Conservation (phyloP, 2,113 vertebrate species). For the Isurus oxyrinchus region DNA sequence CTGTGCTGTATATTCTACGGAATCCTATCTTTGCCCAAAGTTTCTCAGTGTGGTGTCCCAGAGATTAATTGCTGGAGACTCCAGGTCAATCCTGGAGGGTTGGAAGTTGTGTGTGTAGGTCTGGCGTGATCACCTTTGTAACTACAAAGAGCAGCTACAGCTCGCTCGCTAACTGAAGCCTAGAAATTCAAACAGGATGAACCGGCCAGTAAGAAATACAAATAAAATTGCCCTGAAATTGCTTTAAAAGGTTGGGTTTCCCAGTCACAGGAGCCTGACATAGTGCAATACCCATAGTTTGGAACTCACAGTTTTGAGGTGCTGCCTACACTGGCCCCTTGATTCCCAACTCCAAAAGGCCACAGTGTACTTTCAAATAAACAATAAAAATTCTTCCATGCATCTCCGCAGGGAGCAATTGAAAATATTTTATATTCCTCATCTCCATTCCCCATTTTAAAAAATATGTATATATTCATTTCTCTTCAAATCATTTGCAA, state of each 20-base stretch:
- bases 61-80: background rate
- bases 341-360: background rate
- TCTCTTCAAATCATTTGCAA: constrained; percentile 10
- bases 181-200: background rate
- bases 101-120: background rate
- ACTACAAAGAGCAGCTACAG: background rate
- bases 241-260: background rate
- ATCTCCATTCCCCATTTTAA: background rate
- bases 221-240: background rate
- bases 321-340: background rate
- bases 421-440: background rate
- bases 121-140: background rate
- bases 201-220: background rate
- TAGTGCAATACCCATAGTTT: background rate
- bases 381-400: background rate
- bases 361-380: background rate
- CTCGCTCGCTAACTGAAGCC: background rate
- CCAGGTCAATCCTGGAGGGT: background rate
- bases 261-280: background rate
- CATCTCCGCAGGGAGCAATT: background rate
- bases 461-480: background rate
- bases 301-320: background rate
- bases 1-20: no score
- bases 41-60: background rate
- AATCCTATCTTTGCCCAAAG: background rate